These are phyloP conservation scores for Microcaecilia unicolor DNA, from an alignment of 2,797 vertebrate species.

Conservation along the genomic window DNA sequence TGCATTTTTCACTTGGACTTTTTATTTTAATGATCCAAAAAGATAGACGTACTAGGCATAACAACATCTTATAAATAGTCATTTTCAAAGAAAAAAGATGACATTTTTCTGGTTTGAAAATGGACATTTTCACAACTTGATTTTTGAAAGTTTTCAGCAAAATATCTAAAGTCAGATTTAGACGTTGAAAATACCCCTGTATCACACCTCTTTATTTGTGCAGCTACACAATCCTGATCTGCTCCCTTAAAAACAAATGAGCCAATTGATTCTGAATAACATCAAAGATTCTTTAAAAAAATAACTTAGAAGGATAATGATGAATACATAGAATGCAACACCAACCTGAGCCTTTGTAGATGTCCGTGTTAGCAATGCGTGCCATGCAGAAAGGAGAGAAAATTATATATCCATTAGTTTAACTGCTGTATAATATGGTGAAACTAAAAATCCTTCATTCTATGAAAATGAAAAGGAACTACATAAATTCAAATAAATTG, in stretches of 20 bases:
- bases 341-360: constrained; percentile 98
- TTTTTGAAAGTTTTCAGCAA: too few species aligned
- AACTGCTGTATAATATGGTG: constrained; percentile 30
- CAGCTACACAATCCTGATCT: constrained; percentile 20
- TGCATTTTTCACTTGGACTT: too few species aligned
- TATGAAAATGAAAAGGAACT: constrained; percentile 22
- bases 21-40: too few species aligned
- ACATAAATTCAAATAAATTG: constrained; percentile 7
- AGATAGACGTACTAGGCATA: too few species aligned
- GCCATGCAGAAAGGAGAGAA: constrained; percentile 80
- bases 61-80: too few species aligned
- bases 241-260: constrained; percentile 22
- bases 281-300: constrained; percentile 34
- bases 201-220: too few species aligned
- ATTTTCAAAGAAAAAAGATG: too few species aligned
- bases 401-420: constrained; percentile 83
- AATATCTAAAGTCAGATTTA: too few species aligned
- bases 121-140: too few species aligned
- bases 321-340: constrained; percentile 77
- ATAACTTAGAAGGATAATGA: constrained; percentile 50
- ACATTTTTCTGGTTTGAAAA: too few species aligned
- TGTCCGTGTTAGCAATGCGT: constrained; percentile 90
- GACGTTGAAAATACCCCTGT: too few species aligned
- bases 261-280: constrained; percentile 33
- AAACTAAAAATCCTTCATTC: constrained; percentile 32